Conservation (phyloP, 1,140 invertebrate species). For the Hypsibius dujardini region DNA sequence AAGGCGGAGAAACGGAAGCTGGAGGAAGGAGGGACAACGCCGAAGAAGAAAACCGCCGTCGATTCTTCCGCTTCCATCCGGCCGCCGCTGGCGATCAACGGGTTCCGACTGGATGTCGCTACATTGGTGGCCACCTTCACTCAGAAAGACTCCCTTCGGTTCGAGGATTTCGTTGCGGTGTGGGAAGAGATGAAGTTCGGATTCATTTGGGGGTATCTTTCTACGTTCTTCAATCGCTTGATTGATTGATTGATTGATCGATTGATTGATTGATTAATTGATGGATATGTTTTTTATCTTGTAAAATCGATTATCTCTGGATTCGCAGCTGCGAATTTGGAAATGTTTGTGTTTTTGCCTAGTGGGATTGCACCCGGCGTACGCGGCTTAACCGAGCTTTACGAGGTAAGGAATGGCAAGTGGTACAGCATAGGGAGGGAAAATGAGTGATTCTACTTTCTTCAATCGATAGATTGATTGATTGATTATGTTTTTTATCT, state of each 20-base stretch:
- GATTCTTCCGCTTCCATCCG: no score
- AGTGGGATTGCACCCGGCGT: no score
- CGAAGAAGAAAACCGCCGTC: no score
- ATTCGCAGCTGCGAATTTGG: background rate
- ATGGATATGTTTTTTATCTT: background rate
- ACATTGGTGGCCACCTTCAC: background rate
- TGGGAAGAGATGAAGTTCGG: constrained; percentile 8
- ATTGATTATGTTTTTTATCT: background rate
- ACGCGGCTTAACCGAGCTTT: no score
- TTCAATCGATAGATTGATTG: background rate
- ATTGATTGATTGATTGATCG: background rate
- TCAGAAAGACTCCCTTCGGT: background rate
- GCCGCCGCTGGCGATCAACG: constrained; percentile 2
- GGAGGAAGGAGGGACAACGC: no score
- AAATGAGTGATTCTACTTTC: no score
- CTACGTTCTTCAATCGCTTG: background rate
- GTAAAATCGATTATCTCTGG: background rate
- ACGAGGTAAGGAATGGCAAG: no score
- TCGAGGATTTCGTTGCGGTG: background rate
- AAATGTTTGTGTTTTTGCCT: constrained; percentile 7
- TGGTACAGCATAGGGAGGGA: no score
- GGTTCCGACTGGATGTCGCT: background rate
- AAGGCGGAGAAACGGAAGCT: no score
- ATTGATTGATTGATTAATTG: background rate
- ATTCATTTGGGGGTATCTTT: background rate